Evolutionary conservation across 2,113 vertebrate species (phyloP).

Genomic region (Procavia capensis): DNA sequence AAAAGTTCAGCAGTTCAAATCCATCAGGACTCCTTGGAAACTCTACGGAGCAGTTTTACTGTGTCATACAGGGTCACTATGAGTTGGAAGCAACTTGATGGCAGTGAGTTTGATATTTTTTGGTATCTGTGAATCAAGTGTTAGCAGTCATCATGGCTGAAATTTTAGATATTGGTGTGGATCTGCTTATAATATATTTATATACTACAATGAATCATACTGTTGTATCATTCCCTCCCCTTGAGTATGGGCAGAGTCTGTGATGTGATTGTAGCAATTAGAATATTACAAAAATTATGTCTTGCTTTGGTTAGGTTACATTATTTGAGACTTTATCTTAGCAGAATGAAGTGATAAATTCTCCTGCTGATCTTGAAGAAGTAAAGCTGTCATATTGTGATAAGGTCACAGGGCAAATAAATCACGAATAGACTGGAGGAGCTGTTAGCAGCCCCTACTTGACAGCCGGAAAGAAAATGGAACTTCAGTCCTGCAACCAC

Average conservation of each 20-base stretch:
- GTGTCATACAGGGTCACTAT: too few relatives aligned
- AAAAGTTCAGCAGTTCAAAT: too few relatives aligned
- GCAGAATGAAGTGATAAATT: background rate
- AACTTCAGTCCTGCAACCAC: background rate
- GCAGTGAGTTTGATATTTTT: too few relatives aligned
- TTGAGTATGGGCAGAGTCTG: background rate
- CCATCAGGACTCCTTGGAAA: too few relatives aligned
- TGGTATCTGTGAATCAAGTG: too few relatives aligned
- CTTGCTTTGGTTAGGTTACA: background rate
- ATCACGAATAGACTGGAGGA: background rate
- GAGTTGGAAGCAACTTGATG: too few relatives aligned
- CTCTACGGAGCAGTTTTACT: too few relatives aligned
- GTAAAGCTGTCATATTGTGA: background rate
- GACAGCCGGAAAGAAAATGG: background rate
- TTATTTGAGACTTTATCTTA: background rate
- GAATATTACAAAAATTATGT: background rate
- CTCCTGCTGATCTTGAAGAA: background rate
- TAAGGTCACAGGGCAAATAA: background rate
- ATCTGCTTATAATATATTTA: too few relatives aligned
- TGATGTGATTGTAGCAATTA: background rate
- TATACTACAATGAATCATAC: background rate
- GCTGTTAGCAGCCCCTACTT: background rate
- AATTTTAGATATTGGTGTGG: background rate
- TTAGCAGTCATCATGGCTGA: background rate
- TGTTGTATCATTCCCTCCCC: background rate